These are phyloP conservation scores for Apus apus DNA, from an alignment of 2,113 vertebrate species.

Conservation along the genomic window DNA sequence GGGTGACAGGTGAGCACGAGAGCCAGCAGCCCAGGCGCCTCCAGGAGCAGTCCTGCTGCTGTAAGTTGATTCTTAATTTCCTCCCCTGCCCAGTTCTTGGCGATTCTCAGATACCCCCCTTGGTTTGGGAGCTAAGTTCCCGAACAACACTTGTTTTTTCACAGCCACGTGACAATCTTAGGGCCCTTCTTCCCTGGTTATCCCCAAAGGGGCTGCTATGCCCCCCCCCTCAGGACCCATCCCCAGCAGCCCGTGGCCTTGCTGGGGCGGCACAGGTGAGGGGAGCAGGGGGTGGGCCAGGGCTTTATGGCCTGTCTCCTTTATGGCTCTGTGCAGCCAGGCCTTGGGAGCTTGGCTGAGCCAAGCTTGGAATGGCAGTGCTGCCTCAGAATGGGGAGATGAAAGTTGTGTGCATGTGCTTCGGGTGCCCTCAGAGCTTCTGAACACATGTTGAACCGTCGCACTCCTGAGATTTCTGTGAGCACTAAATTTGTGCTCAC, in stretches of 20 bases:
- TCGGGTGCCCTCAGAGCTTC: background rate
- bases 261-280: background rate
- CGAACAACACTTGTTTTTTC: rapidly evolving
- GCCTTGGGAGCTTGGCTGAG: background rate
- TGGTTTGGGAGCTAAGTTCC: background rate
- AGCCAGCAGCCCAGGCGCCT: rapidly evolving
- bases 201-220: background rate
- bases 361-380: rapidly evolving
- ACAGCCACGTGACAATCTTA: background rate
- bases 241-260: background rate
- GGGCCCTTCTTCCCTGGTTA: background rate
- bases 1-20: rapidly evolving
- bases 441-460: background rate
- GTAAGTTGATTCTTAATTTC: background rate
- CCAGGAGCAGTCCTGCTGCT: background rate
- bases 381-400: background rate
- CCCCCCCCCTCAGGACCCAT: rapidly evolving
- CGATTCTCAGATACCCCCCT: background rate
- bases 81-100: background rate
- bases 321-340: background rate
- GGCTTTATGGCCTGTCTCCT: background rate
- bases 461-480: background rate
- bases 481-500: background rate
- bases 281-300: rapidly evolving
- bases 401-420: background rate